Evolutionary conservation across 2,797 vertebrate genomes (phyloP).

Genomic region (Muscicapa comitata): DNA sequence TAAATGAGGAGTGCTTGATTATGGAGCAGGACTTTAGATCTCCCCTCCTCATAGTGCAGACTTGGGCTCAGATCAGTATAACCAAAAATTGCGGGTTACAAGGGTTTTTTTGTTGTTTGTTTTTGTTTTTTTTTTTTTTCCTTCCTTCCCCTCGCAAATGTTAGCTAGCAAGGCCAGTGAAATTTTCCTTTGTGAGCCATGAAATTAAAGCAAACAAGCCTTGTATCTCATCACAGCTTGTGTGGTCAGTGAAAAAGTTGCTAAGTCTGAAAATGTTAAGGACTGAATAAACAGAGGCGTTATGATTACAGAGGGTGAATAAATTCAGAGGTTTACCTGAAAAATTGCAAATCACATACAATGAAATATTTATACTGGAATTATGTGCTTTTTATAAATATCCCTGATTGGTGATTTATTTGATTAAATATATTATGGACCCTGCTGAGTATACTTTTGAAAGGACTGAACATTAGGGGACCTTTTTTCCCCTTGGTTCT

Average conservation of each 20-base stretch:
- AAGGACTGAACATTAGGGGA: not conserved
- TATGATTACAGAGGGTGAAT: not conserved
- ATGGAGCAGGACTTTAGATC: not conserved
- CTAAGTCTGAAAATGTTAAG: not conserved
- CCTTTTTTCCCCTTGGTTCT: not conserved
- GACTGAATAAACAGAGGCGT: not conserved
- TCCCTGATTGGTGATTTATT: not conserved
- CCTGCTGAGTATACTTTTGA: not conserved
- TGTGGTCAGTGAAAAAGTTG: not conserved
- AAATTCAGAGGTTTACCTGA: not conserved
- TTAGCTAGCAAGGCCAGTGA: not conserved
- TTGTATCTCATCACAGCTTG: not conserved
- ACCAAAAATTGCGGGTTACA: not conserved
- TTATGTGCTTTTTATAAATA: not conserved
- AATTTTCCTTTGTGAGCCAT: not conserved
- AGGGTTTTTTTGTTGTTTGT: not conserved
- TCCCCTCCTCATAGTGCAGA: not conserved
- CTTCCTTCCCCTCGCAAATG: not conserved
- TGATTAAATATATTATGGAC: not conserved
- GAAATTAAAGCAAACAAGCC: not conserved
- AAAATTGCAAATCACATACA: not conserved
- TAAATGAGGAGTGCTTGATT: not conserved
- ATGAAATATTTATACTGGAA: not conserved
- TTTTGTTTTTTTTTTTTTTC: rapidly evolving
- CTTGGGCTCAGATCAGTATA: not conserved